These are phyloP conservation scores for Tinea semifulvella DNA, from an alignment of 2,888 invertebrate species.

Conservation along the genomic window DNA sequence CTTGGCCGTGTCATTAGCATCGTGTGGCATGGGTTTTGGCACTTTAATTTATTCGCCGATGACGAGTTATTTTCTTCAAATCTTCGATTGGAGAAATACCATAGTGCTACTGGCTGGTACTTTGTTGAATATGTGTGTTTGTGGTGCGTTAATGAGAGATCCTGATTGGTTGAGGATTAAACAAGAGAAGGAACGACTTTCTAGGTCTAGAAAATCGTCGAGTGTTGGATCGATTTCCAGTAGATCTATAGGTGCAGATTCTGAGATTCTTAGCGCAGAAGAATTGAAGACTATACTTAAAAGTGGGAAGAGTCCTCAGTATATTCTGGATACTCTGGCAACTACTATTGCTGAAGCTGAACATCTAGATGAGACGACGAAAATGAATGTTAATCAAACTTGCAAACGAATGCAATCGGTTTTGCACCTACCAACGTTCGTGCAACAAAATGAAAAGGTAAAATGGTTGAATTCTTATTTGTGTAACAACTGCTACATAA, in stretches of 20 bases:
- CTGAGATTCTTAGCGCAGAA: constrained; percentile 65
- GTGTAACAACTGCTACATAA: too few relatives aligned
- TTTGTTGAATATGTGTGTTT: constrained; percentile 85
- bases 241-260: constrained; percentile 54
- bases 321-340: constrained; percentile 68
- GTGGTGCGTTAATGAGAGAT: constrained; percentile 86
- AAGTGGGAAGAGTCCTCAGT: constrained; percentile 73
- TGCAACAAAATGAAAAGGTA: constrained; percentile 76
- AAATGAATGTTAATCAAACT: constrained; percentile 49
- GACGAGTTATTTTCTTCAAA: constrained; percentile 75
- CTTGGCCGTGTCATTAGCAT: constrained; percentile 85
- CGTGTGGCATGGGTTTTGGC: constrained; percentile 89
- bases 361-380: constrained; percentile 46
- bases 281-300: constrained; percentile 74
- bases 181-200: constrained; percentile 61
- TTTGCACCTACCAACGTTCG: constrained; percentile 80
- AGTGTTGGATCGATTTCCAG: constrained; percentile 60
- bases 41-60: constrained; percentile 89
- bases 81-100: constrained; percentile 84
- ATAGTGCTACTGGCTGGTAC: constrained; percentile 80
- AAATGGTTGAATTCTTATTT: too few relatives aligned
- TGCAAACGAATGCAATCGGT: constrained; percentile 68
- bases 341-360: constrained; percentile 63
- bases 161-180: constrained; percentile 81
- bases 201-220: constrained; percentile 50